A percentile compares a stretch with the other conserved stretches of the same genome.
These are phyloP conservation scores for Drosophila ambigua DNA, from an alignment of 1,140 invertebrate genomes.

Conservation along the genomic window DNA sequence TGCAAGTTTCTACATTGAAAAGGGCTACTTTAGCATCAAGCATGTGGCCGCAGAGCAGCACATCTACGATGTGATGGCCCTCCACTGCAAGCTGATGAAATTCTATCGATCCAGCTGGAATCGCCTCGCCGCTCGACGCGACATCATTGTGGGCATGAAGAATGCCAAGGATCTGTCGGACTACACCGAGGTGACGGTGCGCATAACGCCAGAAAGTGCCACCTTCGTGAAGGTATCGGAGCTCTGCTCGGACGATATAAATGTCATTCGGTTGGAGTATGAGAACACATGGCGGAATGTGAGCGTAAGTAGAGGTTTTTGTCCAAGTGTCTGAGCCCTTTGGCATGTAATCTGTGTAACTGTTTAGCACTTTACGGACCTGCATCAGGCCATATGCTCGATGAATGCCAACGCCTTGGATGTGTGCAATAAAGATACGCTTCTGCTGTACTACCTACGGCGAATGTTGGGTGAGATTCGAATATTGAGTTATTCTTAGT, in stretches of 20 bases:
- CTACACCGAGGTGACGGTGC: conserved; percentile 38
- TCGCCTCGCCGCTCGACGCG: conserved; percentile 61
- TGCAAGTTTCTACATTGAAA: conserved; percentile 72
- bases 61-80: conserved; percentile 65
- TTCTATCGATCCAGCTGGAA: conserved; percentile 71
- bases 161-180: conserved; percentile 51
- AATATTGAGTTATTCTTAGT: conserved; percentile 65
- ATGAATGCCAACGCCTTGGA: conserved; percentile 54
- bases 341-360: too few species aligned
- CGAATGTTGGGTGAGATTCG: conserved; percentile 56
- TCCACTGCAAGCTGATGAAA: conserved; percentile 70
- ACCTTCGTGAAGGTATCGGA: conserved; percentile 71
- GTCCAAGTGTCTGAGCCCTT: too few species aligned
- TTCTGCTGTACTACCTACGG: conserved; percentile 45
- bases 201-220: conserved; percentile 58
- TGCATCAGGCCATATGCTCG: conserved; percentile 66
- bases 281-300: conserved; percentile 71
- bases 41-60: conserved; percentile 70
- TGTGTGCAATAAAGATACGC: conserved; percentile 43
- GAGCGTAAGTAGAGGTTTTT: conserved; percentile 32
- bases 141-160: conserved; percentile 66
- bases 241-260: conserved; percentile 65
- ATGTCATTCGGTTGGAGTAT: conserved; percentile 59
- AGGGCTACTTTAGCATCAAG: conserved; percentile 64
- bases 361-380: conserved; percentile 58